These are phyloP conservation scores for Numida meleagris DNA, from an alignment of 2,113 vertebrate species.

Conservation along the genomic window DNA sequence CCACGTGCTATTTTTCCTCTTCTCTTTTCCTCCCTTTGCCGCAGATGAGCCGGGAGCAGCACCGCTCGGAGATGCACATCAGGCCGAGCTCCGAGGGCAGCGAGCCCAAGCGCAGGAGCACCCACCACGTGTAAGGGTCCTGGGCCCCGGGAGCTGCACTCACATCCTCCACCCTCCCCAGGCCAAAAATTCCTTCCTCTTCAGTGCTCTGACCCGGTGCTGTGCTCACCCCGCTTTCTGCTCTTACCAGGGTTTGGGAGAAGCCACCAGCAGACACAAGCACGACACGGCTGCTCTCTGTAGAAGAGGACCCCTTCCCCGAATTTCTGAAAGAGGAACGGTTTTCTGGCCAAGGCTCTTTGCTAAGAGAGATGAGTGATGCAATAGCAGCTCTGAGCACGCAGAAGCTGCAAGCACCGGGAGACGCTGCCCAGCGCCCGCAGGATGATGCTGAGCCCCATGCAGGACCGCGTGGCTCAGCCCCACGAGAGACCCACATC, in stretches of 20 bases:
- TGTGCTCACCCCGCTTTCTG: not conserved
- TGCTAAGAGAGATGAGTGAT: constrained; percentile 68
- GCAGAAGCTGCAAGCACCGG: not conserved
- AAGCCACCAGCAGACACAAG: not conserved
- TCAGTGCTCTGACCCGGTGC: not conserved
- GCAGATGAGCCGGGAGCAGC: not conserved
- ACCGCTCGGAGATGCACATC: not conserved
- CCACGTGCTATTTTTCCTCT: fast-evolving
- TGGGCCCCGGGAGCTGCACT: not conserved
- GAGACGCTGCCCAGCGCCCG: not conserved
- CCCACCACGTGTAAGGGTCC: constrained; percentile 60
- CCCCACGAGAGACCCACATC: fast-evolving
- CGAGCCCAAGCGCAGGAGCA: not conserved
- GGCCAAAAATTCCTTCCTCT: not conserved
- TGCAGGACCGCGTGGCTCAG: fast-evolving
- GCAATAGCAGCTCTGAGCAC: constrained; percentile 48
- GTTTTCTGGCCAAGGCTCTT: constrained; percentile 41
- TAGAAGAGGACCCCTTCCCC: constrained; percentile 53
- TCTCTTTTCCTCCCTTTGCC: not conserved
- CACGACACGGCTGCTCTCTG: not conserved
- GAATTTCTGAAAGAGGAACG: constrained; percentile 1
- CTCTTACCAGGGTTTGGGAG: constrained; percentile 44
- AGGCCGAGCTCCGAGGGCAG: not conserved
- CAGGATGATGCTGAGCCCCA: not conserved
- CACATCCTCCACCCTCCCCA: not conserved